A percentile compares a stretch with the other conserved stretches of the same genome.
Evolutionary conservation across 2,797 vertebrate species (phyloP).

Genomic region (Sebastes matsubarae): DNA sequence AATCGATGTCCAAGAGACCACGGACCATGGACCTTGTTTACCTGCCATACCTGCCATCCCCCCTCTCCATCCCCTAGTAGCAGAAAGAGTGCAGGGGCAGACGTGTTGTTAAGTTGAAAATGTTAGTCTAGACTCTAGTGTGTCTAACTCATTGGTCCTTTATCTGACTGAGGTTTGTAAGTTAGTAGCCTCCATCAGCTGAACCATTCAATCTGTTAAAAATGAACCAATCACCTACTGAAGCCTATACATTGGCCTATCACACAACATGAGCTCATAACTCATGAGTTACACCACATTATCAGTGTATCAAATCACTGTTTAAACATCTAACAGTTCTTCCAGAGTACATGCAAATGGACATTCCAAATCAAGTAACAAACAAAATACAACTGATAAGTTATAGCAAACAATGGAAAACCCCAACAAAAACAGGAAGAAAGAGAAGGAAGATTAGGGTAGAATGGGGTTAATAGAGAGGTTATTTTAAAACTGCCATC

Average conservation of each 20-base stretch:
- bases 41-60: background rate
- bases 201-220: no score
- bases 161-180: background rate
- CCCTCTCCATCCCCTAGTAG: background rate
- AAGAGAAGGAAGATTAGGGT: background rate
- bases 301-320: constrained; percentile 69
- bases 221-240: no score
- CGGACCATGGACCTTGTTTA: background rate
- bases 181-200: no score
- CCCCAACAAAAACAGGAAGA: constrained; percentile 42
- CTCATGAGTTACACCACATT: constrained; percentile 52
- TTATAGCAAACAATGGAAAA: constrained; percentile 62
- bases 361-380: constrained; percentile 55
- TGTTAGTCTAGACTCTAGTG: background rate
- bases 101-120: background rate
- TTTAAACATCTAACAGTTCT: constrained; percentile 52
- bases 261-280: constrained; percentile 44
- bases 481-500: constrained; percentile 40
- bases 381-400: constrained; percentile 52
- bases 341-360: constrained; percentile 69
- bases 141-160: background rate
- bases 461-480: constrained; percentile 5
- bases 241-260: constrained; percentile 32
- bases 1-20: no score
- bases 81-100: background rate